A percentile compares a stretch with the other conserved stretches of the same genome.
These are phyloP conservation scores for Crenuchus spilurus DNA, from an alignment of 2,797 vertebrate genomes.

Conservation along the genomic window DNA sequence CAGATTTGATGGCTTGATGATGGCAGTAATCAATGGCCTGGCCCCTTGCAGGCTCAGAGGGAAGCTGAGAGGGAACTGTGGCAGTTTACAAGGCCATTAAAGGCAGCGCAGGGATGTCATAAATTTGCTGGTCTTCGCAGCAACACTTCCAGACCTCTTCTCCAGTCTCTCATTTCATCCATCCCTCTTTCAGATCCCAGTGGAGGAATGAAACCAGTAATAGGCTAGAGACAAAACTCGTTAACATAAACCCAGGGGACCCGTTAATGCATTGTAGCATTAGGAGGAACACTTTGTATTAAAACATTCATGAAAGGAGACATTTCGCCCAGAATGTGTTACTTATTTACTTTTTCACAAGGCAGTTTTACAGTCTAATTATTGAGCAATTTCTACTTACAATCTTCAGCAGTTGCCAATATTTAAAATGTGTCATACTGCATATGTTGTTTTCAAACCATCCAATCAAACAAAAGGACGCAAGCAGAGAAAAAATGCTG, in stretches of 20 bases:
- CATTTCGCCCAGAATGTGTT: neutral
- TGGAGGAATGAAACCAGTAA: constrained; percentile 49
- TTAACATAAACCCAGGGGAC: constrained; percentile 37
- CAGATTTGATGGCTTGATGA: constrained; percentile 38
- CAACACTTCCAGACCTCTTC: constrained; percentile 50
- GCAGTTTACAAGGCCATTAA: constrained; percentile 56
- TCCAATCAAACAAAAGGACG: constrained; percentile 15
- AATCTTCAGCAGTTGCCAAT: neutral
- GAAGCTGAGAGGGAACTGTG: neutral
- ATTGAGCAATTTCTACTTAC: constrained; percentile 27
- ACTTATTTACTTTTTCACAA: constrained; percentile 23
- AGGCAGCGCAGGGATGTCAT: constrained; percentile 39
- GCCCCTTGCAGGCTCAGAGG: constrained; percentile 10
- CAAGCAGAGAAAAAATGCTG: constrained; percentile 25
- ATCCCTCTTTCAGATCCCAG: constrained; percentile 46
- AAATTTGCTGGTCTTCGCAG: constrained; percentile 31
- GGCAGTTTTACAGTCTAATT: constrained; percentile 17
- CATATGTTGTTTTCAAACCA: constrained; percentile 35
- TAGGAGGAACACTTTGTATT: constrained; percentile 37
- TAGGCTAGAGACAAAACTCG: constrained; percentile 34
- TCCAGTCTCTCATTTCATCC: constrained; percentile 32
- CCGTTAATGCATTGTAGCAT: constrained; percentile 31
- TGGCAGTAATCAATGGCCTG: constrained; percentile 19
- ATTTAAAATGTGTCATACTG: constrained; percentile 12
- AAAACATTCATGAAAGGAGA: constrained; percentile 22